Percentiles rank a stretch among this genome's conserved stretches.
These are phyloP conservation scores for Drosophila buzzatii DNA, from an alignment of 2,888 invertebrate genomes.

Conservation along the genomic window DNA sequence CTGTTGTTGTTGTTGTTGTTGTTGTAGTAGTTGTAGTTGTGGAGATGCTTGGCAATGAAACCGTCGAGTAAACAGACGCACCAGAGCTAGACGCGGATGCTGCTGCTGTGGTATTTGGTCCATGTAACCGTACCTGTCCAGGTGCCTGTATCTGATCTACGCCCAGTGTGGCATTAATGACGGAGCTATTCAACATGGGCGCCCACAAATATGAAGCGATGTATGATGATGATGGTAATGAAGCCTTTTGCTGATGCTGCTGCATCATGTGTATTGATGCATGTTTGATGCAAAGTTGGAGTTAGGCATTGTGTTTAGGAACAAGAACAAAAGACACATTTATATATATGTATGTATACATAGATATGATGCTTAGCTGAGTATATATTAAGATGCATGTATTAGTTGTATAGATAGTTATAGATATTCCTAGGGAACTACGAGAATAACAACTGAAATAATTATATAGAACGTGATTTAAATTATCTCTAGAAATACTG, in stretches of 20 bases:
- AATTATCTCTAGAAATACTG: neutral
- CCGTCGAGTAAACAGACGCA: conserved; percentile 47
- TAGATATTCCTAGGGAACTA: neutral
- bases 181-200: conserved; percentile 50
- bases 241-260: conserved; percentile 71
- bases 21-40: conserved; percentile 39
- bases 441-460: neutral
- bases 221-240: conserved; percentile 58
- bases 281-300: conserved; percentile 18
- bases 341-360: conserved; percentile 10
- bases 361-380: conserved; percentile 11
- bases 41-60: conserved; percentile 62
- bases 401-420: neutral
- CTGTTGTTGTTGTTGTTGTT: conserved; percentile 7
- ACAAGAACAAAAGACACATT: conserved; percentile 46
- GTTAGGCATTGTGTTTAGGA: conserved; percentile 40
- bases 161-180: conserved; percentile 24
- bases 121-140: conserved; percentile 22
- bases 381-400: conserved; percentile 1
- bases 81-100: conserved; percentile 28
- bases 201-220: conserved; percentile 73
- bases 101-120: conserved; percentile 34
- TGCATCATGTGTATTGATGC: conserved; percentile 24
- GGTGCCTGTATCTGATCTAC: conserved; percentile 3
- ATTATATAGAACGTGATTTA: neutral